Conservation (phyloP, 2,113 vertebrate genomes). For the Rhineura floridana region DNA sequence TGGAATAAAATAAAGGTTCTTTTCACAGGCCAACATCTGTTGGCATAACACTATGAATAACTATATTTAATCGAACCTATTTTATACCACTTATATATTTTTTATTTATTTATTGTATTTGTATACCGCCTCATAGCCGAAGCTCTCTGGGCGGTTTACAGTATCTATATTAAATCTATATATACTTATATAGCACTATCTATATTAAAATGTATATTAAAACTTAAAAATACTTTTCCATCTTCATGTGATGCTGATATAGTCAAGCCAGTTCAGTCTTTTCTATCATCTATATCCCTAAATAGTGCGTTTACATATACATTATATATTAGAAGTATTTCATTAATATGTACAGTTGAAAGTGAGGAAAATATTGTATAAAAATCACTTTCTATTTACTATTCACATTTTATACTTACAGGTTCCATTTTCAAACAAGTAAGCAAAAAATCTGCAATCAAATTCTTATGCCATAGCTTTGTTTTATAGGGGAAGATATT, state of each 20-base stretch:
- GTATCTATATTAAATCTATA: too few relatives aligned
- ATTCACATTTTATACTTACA: not conserved
- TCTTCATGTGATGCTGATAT: slow-evolving; percentile 2
- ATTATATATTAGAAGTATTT: not conserved
- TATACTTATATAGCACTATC: too few relatives aligned
- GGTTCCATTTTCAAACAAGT: slow-evolving; percentile 39
- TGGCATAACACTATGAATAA: not conserved
- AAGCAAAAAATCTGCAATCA: slow-evolving; percentile 11
- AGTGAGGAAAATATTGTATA: not conserved
- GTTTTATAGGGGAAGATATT: not conserved
- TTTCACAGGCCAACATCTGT: not conserved
- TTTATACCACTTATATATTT: not conserved
- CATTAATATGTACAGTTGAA: not conserved
- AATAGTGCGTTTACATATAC: not conserved
- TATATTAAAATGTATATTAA: not conserved
- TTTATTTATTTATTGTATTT: too few relatives aligned
- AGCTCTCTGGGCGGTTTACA: too few relatives aligned
- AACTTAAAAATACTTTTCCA: not conserved
- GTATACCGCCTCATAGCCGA: too few relatives aligned
- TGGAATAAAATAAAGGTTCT: too few relatives aligned
- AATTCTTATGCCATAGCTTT: not conserved
- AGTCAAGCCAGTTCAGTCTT: slow-evolving; percentile 29
- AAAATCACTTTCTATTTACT: not conserved
- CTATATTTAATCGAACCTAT: not conserved
- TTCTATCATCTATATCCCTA: not conserved